These are phyloP conservation scores for Zootoca vivipara DNA, from an alignment of 2,113 vertebrate genomes.

Conservation along the genomic window DNA sequence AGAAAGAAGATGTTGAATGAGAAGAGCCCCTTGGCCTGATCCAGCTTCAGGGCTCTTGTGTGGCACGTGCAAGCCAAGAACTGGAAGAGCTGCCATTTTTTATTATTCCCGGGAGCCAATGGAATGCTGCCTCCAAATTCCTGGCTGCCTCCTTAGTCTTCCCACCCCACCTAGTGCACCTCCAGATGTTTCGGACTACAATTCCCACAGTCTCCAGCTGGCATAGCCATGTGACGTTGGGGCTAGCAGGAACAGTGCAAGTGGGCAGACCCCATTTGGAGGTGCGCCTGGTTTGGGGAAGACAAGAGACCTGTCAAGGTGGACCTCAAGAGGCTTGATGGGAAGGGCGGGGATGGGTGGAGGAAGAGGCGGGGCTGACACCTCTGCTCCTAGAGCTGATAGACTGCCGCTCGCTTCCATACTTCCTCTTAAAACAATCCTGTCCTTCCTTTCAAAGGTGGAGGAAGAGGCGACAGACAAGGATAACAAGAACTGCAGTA, in stretches of 20 bases:
- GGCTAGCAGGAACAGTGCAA: no score
- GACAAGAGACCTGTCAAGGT: neutral
- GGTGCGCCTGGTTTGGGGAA: no score
- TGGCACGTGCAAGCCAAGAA: neutral
- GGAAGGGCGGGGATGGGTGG: neutral
- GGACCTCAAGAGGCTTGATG: neutral
- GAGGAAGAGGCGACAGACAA: constrained; percentile 86
- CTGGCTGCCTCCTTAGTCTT: neutral
- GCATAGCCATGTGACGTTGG: no score
- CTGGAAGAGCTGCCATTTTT: no score
- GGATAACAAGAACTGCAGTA: constrained; percentile 87
- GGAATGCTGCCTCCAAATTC: neutral
- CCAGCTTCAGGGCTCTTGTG: no score
- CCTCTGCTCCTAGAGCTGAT: neutral
- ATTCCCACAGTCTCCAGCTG: no score
- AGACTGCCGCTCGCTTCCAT: fast-evolving
- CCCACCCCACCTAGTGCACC: no score
- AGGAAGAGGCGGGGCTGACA: neutral
- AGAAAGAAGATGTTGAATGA: no score
- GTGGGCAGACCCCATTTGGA: no score
- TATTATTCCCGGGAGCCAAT: neutral
- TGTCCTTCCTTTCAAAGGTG: constrained; percentile 68
- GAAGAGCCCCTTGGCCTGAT: no score
- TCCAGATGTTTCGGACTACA: no score
- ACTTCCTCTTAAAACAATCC: neutral